A percentile compares a stretch with the other conserved stretches of the same genome.
phyloP scores from a whole-genome alignment of 2,888 invertebrate genomes.

The Mellilla xanthometata region DNA sequence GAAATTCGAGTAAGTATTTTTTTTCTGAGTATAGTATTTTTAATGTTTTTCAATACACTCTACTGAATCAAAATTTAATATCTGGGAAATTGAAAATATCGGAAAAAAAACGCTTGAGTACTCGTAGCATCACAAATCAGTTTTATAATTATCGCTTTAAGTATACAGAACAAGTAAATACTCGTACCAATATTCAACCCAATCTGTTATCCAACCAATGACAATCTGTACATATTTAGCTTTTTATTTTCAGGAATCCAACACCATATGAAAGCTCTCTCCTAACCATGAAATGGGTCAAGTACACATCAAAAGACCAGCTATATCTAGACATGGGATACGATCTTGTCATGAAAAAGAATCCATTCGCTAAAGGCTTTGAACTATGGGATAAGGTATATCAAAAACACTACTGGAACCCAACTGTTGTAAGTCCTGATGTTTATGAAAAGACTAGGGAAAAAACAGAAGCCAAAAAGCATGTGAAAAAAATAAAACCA shows the following conservation, averaged over 20 bases:
- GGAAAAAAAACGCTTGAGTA: too few species aligned
- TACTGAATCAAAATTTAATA: too few species aligned
- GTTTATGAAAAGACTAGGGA: conserved; percentile 12
- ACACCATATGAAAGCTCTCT: conserved; percentile 63
- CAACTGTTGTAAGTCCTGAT: conserved; percentile 38
- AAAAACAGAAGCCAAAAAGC: neutral
- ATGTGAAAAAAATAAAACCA: neutral
- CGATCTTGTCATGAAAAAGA: conserved; percentile 48
- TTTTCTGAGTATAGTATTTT: neutral
- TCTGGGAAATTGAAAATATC: too few species aligned
- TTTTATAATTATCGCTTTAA: too few species aligned
- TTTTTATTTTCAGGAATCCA: conserved; percentile 58
- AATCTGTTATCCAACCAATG: too few species aligned
- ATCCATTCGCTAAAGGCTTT: conserved; percentile 51
- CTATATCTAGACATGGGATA: conserved; percentile 60
- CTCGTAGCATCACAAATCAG: too few species aligned
- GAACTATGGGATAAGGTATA: conserved; percentile 65
- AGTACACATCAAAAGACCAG: conserved; percentile 50
- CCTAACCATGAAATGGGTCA: conserved; percentile 56
- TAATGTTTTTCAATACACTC: too few species aligned
- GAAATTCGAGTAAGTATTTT: conserved; percentile 60
- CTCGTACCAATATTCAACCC: too few species aligned
- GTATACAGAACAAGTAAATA: too few species aligned
- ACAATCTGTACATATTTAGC: too few species aligned
- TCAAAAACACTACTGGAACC: conserved; percentile 61